Conservation (phyloP, 37 sponge, comb jelly and placozoan genomes). For the Hormiphora californensis region DNA sequence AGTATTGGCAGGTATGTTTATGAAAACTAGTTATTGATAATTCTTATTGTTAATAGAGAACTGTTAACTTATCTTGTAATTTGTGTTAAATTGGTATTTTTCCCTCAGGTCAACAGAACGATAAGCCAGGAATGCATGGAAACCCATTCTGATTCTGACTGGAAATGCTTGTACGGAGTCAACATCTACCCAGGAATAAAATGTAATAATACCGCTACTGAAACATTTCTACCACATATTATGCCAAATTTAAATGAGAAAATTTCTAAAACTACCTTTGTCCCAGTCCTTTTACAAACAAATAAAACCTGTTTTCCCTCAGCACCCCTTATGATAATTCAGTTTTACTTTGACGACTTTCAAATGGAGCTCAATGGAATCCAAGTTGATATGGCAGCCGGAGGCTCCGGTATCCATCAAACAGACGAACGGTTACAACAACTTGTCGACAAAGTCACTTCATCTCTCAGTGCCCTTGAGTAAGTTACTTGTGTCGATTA, state of each 20-base stretch:
- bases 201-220: not conserved
- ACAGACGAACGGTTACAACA: too few relatives aligned
- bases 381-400: not conserved
- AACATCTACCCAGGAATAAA: slow-evolving; percentile 50
- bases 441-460: slow-evolving; percentile 24
- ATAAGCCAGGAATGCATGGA: slow-evolving; percentile 5
- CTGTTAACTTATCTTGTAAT: not conserved
- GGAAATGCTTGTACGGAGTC: slow-evolving; percentile 49
- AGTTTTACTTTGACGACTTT: slow-evolving; percentile 6
- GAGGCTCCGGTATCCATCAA: too few relatives aligned
- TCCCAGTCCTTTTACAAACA: not conserved
- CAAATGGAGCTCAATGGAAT: slow-evolving; percentile 3
- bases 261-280: not conserved
- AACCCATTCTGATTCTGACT: not conserved
- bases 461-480: slow-evolving; percentile 19
- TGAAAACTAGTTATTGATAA: not conserved
- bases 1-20: slow-evolving; percentile 26
- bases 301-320: slow-evolving; percentile 3
- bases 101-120: slow-evolving; percentile 1
- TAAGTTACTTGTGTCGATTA: not conserved
- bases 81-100: not conserved
- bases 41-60: not conserved
- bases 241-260: not conserved
- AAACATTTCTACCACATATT: not conserved
- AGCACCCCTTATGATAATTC: slow-evolving; percentile 40